Conservation (phyloP, 2,888 invertebrate genomes). For the Protodeltote pygarga region DNA sequence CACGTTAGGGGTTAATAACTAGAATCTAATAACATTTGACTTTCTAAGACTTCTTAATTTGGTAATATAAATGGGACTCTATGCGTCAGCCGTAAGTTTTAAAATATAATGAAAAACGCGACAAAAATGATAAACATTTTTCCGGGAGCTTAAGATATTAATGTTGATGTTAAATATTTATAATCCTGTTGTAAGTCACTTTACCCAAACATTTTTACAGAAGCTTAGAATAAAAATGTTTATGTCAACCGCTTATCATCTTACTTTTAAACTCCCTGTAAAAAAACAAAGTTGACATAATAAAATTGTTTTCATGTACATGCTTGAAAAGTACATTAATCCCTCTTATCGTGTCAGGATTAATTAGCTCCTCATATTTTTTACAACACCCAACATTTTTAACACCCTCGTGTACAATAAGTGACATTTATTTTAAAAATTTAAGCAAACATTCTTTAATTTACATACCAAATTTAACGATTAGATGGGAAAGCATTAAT, state of each 20-base stretch:
- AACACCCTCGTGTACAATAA: slow-evolving; percentile 16
- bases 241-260: slow-evolving; percentile 23
- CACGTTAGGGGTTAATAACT: no score
- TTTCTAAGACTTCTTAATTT: no score
- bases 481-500: slow-evolving; percentile 47
- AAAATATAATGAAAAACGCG: no score
- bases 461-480: slow-evolving; percentile 46
- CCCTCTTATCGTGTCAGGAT: slow-evolving; percentile 35
- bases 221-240: slow-evolving; percentile 30
- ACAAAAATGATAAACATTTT: no score
- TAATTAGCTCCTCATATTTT: slow-evolving; percentile 17
- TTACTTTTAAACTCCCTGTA: no score
- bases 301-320: neutral
- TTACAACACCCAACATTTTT: slow-evolving; percentile 8
- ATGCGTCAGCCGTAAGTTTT: no score
- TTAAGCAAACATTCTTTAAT: slow-evolving; percentile 21
- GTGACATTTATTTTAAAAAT: slow-evolving; percentile 9
- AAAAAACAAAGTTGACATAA: neutral
- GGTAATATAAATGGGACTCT: no score
- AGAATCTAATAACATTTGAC: no score
- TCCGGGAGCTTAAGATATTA: slow-evolving; percentile 30
- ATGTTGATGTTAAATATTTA: slow-evolving; percentile 17
- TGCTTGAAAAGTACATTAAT: slow-evolving; percentile 8
- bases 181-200: no score
- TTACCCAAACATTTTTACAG: slow-evolving; percentile 8